These are phyloP conservation scores for Acestrorhynchus altus DNA, from an alignment of 2,797 vertebrate species.

Conservation along the genomic window DNA sequence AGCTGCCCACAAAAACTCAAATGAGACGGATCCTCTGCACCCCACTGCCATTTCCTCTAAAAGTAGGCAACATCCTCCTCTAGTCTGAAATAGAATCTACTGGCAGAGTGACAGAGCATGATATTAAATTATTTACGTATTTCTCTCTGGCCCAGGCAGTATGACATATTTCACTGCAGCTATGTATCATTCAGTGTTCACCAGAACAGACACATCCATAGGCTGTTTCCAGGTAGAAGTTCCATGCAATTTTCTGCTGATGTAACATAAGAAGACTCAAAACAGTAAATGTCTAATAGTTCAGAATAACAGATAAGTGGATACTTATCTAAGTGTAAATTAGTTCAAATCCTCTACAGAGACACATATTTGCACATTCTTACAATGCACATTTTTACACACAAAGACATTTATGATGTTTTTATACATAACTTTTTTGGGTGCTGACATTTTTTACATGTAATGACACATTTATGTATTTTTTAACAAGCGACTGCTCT, in stretches of 20 bases:
- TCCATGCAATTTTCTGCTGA: neutral
- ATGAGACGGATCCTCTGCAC: constrained; percentile 4
- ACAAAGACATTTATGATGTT: too few relatives aligned
- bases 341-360: too few relatives aligned
- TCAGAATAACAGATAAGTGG: neutral
- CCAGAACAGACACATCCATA: constrained; percentile 8
- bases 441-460: too few relatives aligned
- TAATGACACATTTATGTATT: too few relatives aligned
- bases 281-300: neutral
- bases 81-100: constrained; percentile 69
- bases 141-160: constrained; percentile 44
- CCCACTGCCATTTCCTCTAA: constrained; percentile 39
- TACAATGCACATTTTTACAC: too few relatives aligned
- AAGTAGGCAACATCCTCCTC: constrained; percentile 53
- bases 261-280: neutral
- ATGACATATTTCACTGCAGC: constrained; percentile 25
- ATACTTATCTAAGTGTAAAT: neutral
- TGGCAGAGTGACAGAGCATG: constrained; percentile 66
- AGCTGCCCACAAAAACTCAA: constrained; percentile 1
- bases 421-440: too few relatives aligned
- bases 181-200: constrained; percentile 21
- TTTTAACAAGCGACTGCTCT: too few relatives aligned
- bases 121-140: constrained; percentile 74
- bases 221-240: constrained; percentile 14
- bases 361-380: too few relatives aligned